Evolutionary conservation across 23 tunicate genomes (phyloP).

Genomic region (Aplidium turbinatum): DNA sequence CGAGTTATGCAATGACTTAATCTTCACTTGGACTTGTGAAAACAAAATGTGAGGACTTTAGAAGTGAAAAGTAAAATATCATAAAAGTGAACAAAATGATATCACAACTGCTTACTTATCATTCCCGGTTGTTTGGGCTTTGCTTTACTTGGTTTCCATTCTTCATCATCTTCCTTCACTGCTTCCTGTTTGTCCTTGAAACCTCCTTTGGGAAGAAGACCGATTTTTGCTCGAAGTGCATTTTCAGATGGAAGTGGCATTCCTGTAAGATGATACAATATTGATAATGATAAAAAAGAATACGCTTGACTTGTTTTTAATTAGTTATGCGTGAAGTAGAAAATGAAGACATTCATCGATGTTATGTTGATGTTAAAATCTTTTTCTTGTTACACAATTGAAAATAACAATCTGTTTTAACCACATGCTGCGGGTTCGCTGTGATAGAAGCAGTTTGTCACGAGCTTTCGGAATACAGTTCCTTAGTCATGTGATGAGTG

Average conservation of each 20-base stretch:
- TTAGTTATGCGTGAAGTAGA: too few species aligned
- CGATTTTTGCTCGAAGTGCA: slow-evolving; percentile 57
- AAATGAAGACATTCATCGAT: too few species aligned
- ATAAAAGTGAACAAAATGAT: background rate
- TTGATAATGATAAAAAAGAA: too few species aligned
- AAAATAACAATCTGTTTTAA: too few species aligned
- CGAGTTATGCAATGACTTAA: too few species aligned
- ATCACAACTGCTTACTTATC: background rate
- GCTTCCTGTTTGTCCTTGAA: background rate
- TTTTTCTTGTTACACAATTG: too few species aligned
- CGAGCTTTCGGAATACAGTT: too few species aligned
- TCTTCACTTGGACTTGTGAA: background rate
- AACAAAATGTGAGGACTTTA: background rate
- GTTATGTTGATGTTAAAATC: too few species aligned
- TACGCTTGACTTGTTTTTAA: too few species aligned
- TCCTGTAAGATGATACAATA: slow-evolving; percentile 22
- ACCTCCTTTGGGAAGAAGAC: slow-evolving; percentile 31
- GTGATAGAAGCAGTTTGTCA: too few species aligned
- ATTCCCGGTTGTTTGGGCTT: slow-evolving; percentile 4
- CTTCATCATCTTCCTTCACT: slow-evolving; percentile 29
- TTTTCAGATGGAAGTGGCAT: slow-evolving; percentile 76
- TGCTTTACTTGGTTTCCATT: slow-evolving; percentile 48
- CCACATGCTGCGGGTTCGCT: too few species aligned
- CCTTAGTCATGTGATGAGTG: too few species aligned
- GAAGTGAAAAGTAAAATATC: background rate